These are phyloP conservation scores for Biston stratarius DNA, from an alignment of 2,888 invertebrate genomes.

Conservation along the genomic window DNA sequence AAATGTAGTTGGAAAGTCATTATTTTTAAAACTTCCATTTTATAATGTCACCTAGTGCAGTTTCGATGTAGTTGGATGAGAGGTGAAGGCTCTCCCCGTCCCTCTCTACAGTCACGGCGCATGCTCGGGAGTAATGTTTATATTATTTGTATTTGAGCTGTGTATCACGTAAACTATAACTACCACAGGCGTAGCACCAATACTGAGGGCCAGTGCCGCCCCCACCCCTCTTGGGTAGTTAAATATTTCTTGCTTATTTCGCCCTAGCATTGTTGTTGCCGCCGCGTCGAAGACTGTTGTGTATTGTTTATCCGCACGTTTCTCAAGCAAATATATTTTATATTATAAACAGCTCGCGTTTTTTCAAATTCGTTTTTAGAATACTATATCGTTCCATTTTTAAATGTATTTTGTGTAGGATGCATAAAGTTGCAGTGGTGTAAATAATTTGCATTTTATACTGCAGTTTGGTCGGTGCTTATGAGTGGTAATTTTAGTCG, in stretches of 20 bases:
- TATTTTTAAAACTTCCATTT: conserved; percentile 49
- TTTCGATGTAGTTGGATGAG: conserved; percentile 38
- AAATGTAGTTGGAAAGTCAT: conserved; percentile 60
- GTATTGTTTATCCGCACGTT: conserved; percentile 82
- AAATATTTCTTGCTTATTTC: conserved; percentile 88
- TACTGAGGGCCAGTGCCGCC: conserved; percentile 83
- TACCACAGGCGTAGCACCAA: conserved; percentile 86
- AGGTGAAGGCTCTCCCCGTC: conserved; percentile 60
- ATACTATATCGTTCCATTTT: conserved; percentile 29
- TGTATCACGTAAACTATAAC: conserved; percentile 88
- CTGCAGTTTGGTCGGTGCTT: conserved; percentile 75
- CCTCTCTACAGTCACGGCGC: conserved; percentile 76
- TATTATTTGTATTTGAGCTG: conserved; percentile 88
- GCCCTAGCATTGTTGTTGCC: conserved; percentile 86
- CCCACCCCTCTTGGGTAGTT: conserved; percentile 84
- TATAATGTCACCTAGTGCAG: conserved; percentile 45
- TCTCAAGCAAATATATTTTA: conserved; percentile 70
- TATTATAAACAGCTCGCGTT: conserved; percentile 56
- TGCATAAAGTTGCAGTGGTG: conserved; percentile 75
- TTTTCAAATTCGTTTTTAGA: conserved; percentile 33
- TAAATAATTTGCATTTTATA: conserved; percentile 82
- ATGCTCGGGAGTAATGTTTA: conserved; percentile 85
- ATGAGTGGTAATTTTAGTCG: conserved; percentile 79
- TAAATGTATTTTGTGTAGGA: conserved; percentile 53
- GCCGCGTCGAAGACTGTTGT: conserved; percentile 83